Conservation (phyloP, 2,888 invertebrate genomes). For the Gryllus longicercus region DNA sequence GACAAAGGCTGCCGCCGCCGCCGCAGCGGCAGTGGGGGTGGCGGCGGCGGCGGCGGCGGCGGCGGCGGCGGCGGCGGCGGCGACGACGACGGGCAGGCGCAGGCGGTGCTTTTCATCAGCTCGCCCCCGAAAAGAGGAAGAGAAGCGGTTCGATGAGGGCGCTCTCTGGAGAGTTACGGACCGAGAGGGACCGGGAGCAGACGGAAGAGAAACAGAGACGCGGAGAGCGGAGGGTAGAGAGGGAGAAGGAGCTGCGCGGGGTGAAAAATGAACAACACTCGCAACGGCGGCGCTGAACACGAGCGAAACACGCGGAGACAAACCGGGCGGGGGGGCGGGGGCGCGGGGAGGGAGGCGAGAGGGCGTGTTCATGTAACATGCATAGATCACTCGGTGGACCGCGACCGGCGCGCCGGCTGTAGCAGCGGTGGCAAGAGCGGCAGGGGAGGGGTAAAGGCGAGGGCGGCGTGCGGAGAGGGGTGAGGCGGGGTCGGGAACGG, state of each 20-base stretch:
- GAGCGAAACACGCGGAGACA: conserved; percentile 8
- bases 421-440: neutral
- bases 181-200: neutral
- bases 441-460: neutral
- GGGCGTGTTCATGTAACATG: conserved; percentile 17
- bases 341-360: neutral
- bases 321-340: neutral
- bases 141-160: too few species aligned
- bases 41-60: too few species aligned
- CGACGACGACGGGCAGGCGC: too few species aligned
- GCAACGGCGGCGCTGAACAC: neutral
- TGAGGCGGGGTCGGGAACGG: neutral
- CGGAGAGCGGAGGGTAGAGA: neutral
- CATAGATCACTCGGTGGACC: conserved; percentile 17
- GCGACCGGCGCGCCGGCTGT: neutral
- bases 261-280: neutral
- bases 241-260: neutral
- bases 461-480: neutral
- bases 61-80: too few species aligned
- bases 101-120: too few species aligned
- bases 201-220: neutral
- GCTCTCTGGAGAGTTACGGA: too few species aligned
- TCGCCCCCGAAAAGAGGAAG: too few species aligned
- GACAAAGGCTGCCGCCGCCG: too few species aligned
- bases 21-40: too few species aligned